Evolutionary conservation across 2,113 vertebrate species (phyloP), one percentile per base, ranked within the genome.

Genomic region (Raja brachyura): DNA sequence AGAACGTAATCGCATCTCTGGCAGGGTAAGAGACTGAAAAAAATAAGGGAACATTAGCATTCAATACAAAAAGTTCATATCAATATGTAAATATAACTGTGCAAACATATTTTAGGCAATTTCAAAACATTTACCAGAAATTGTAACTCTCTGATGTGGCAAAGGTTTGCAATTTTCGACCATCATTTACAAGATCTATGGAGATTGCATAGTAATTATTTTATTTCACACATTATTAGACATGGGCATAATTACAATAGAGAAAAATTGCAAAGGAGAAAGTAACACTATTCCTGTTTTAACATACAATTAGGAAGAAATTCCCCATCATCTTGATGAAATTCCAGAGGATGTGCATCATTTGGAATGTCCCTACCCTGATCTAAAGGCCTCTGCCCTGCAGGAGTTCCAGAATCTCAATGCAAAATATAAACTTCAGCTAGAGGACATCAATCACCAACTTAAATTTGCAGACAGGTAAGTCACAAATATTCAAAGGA

Each of bases 351-450:
- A 97, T 93, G 94, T 99, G 78, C 94, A 97, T 94, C 94, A 95
- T 78, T 95, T 97, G 93, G 96, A 97, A 6, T 98, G 97, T 86
- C 97, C 97, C 0, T 97, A 96, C 93, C 96, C 97, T n/a, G 96
- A 97, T 83, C 74, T 98, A 94, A 97, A 97, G 95, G 94, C 94
- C 31, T 95, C 96, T 0, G 48, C 99, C 93, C 93, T 97, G 76
- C 92, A 94, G 5, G 96, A 97, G 94, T 99, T 98, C 95, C 95
- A 25, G 75, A 95, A 95, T 56, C 96, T 98, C 93, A 96, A 97
- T 93, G 93, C 96, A 0, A 95, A 95, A 56, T 97, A 97, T 95
- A 94, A 95, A 93, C 94, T 93, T 56, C 97, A 95, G 93, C 94
- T 98, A 16, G 95, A 95, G 76, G 94, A 94, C 63, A 81, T 97